phyloP scores from a whole-genome alignment of 2,113 vertebrate genomes.

The Gobius niger region DNA sequence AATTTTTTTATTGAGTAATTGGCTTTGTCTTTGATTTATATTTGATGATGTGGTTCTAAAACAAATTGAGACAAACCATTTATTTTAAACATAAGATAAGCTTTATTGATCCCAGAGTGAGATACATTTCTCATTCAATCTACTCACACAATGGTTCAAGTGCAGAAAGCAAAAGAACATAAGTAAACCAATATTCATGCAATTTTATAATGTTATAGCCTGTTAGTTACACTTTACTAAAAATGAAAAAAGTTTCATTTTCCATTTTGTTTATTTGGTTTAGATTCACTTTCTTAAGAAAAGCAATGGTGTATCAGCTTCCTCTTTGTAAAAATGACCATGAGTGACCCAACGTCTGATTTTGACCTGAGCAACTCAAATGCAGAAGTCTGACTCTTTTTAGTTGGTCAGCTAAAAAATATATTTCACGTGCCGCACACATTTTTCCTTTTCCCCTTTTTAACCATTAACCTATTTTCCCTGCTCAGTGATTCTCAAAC shows the following conservation, averaged over 20 bases:
- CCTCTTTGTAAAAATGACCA: constrained; percentile 38
- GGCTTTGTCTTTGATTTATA: neutral
- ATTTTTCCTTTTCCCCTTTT: neutral
- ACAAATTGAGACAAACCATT: neutral
- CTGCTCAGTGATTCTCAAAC: no score
- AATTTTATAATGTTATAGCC: no score
- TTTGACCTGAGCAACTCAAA: constrained; percentile 32
- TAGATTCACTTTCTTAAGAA: neutral
- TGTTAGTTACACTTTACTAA: no score
- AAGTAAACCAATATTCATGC: neutral
- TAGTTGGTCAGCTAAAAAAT: constrained; percentile 57
- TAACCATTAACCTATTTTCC: neutral
- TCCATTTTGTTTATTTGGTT: neutral
- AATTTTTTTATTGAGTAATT: neutral
- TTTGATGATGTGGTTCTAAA: neutral
- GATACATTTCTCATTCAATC: neutral
- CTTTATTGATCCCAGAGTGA: neutral
- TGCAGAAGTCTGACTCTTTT: constrained; percentile 43
- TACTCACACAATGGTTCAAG: neutral
- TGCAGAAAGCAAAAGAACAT: neutral
- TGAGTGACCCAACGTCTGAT: constrained; percentile 21
- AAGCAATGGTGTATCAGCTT: neutral
- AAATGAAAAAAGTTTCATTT: neutral
- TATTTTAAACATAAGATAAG: neutral
- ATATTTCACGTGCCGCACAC: constrained; percentile 6